A percentile compares a stretch with the other conserved stretches of the same genome.
Conservation (phyloP, 2,888 invertebrate genomes). For the Noctua janthe region DNA sequence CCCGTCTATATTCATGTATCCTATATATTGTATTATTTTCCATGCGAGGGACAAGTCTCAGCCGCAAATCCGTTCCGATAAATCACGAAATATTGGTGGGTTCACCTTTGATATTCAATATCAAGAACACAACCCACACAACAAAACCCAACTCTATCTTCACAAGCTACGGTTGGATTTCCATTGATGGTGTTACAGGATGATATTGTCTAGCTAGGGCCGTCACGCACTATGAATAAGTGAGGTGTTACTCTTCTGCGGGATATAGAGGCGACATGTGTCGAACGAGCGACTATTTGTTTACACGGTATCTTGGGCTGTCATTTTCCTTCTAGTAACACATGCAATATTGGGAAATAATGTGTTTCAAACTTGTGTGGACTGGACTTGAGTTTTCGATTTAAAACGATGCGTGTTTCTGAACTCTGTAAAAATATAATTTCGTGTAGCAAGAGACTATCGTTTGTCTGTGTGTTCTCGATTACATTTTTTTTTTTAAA, state of each 20-base stretch:
- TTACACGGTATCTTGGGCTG: constrained; percentile 43
- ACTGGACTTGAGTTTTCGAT: background rate
- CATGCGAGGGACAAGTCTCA: constrained; percentile 60
- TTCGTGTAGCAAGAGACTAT: background rate
- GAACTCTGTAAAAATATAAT: background rate
- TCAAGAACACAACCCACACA: constrained; percentile 2
- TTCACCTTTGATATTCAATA: constrained; percentile 67
- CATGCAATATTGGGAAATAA: constrained; percentile 18
- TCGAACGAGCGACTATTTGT: constrained; percentile 53
- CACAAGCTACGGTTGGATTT: constrained; percentile 13
- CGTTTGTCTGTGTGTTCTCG: background rate
- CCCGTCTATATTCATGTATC: constrained; percentile 49
- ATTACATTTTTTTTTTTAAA: background rate
- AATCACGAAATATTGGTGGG: constrained; percentile 64
- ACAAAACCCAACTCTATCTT: constrained; percentile 18
- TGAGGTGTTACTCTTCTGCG: constrained; percentile 54
- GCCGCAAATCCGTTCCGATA: constrained; percentile 67
- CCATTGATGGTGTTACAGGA: background rate
- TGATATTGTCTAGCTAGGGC: constrained; percentile 52
- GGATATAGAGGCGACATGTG: constrained; percentile 57
- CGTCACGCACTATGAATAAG: constrained; percentile 61
- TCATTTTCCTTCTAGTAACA: constrained; percentile 39
- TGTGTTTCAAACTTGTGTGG: background rate
- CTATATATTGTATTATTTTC: constrained; percentile 64
- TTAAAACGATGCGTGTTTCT: background rate